phyloP scores from a whole-genome alignment of 2,888 invertebrate species.

The Nezara viridula region DNA sequence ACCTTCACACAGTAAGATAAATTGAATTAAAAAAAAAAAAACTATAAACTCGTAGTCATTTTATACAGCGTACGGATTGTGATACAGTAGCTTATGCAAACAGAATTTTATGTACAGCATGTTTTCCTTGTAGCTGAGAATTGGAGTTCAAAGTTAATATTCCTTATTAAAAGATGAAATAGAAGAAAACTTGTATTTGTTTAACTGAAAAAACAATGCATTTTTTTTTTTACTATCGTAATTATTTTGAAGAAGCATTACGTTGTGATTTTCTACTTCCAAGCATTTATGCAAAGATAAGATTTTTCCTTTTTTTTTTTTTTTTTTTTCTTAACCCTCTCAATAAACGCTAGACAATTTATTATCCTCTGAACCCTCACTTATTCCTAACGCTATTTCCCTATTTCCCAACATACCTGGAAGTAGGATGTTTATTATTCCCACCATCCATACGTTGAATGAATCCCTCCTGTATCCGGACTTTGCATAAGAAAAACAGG shows the following conservation, averaged over 20 bases:
- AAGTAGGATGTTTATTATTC: neutral
- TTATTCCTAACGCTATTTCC: neutral
- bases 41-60: too few species aligned
- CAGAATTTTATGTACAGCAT: too few species aligned
- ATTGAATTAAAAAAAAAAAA: too few species aligned
- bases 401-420: neutral
- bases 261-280: neutral
- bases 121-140: too few species aligned
- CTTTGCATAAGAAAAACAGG: slow-evolving; percentile 33
- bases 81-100: too few species aligned
- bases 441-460: neutral
- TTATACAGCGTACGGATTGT: too few species aligned
- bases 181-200: too few species aligned
- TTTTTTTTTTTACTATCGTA: too few species aligned
- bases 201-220: too few species aligned
- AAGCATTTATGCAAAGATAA: neutral
- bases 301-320: neutral
- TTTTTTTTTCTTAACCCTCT: neutral
- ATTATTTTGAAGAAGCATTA: neutral
- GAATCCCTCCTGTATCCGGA: slow-evolving; percentile 2
- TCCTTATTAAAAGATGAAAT: too few species aligned
- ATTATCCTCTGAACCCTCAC: neutral
- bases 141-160: too few species aligned
- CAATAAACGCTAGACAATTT: neutral
- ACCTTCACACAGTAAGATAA: too few species aligned